Conservation (phyloP, 1,140 invertebrate genomes). For the Carposina sasakii region DNA sequence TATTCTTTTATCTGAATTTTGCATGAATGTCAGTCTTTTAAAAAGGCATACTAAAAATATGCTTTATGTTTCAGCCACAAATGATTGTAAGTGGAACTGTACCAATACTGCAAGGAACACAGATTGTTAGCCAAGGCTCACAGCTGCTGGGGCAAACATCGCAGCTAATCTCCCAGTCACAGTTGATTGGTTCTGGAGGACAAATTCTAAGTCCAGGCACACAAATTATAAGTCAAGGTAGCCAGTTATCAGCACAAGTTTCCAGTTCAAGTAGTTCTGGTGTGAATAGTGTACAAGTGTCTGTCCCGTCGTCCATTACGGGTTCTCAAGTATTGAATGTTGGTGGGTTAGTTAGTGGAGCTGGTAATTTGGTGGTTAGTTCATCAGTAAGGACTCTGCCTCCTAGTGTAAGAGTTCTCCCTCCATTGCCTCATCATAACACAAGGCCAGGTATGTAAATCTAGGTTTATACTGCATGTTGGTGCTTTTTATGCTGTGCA, state of each 20-base stretch:
- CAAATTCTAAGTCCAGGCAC: constrained; percentile 57
- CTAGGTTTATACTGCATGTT: no score
- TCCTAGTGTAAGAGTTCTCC: constrained; percentile 52
- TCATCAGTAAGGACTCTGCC: constrained; percentile 54
- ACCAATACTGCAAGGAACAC: constrained; percentile 54
- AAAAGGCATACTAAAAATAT: not conserved
- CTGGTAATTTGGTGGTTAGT: constrained; percentile 50
- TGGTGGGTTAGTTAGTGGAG: constrained; percentile 37
- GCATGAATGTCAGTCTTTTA: not conserved
- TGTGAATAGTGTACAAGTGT: constrained; percentile 39
- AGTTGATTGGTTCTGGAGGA: constrained; percentile 47
- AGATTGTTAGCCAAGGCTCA: constrained; percentile 58
- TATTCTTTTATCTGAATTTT: not conserved
- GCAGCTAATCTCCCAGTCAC: constrained; percentile 54
- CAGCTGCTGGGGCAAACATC: constrained; percentile 49
- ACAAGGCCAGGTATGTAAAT: constrained; percentile 60
- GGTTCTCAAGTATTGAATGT: constrained; percentile 56
- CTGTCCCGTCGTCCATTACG: constrained; percentile 41
- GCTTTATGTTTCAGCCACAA: constrained; percentile 42
- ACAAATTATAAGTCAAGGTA: constrained; percentile 64
- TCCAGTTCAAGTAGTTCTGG: constrained; percentile 36
- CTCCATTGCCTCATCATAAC: constrained; percentile 50
- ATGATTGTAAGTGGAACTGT: constrained; percentile 60
- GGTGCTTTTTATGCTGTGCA: no score
- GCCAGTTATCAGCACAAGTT: constrained; percentile 50